Conservation (phyloP, 2,113 vertebrate genomes). For the Nannobrachium achirus region DNA sequence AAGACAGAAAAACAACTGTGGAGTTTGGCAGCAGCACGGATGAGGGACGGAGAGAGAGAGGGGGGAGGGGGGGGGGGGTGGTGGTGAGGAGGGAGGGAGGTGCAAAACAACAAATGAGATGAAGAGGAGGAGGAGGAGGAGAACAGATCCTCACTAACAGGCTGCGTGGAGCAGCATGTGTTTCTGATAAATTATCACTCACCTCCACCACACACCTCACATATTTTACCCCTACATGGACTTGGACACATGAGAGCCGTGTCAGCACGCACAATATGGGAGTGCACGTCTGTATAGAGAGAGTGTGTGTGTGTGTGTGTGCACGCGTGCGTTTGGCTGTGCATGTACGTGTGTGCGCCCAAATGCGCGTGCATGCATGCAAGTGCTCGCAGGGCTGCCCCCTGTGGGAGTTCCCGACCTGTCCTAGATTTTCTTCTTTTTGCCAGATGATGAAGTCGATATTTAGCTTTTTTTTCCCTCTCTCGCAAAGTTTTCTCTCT, state of each 20-base stretch:
- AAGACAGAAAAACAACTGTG: conserved; percentile 12
- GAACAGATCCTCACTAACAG: not conserved
- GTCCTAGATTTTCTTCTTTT: conserved; percentile 19
- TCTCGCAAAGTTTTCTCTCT: not conserved
- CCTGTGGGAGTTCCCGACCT: not conserved
- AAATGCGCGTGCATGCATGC: not conserved
- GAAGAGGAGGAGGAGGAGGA: not conserved
- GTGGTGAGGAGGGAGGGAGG: too few relatives aligned
- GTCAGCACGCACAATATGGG: not conserved
- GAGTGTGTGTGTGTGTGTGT: conserved; percentile 21
- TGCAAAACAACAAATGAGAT: conserved; percentile 37
- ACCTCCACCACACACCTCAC: conserved; percentile 53
- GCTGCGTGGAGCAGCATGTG: conserved; percentile 45
- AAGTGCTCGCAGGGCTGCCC: not conserved
- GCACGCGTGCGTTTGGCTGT: not conserved
- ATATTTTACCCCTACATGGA: conserved; percentile 63
- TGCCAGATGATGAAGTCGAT: conserved; percentile 1
- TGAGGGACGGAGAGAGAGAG: conserved; percentile 24
- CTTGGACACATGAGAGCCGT: conserved; percentile 28
- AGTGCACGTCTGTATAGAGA: conserved; percentile 24
- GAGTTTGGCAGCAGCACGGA: conserved; percentile 34
- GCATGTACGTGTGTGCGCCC: not conserved
- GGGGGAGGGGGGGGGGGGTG: not conserved
- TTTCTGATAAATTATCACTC: conserved; percentile 56
- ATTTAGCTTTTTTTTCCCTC: not conserved